Base-by-base conservation (phyloP, 2,888 invertebrate species). In the Archips crataeganus region DNA sequence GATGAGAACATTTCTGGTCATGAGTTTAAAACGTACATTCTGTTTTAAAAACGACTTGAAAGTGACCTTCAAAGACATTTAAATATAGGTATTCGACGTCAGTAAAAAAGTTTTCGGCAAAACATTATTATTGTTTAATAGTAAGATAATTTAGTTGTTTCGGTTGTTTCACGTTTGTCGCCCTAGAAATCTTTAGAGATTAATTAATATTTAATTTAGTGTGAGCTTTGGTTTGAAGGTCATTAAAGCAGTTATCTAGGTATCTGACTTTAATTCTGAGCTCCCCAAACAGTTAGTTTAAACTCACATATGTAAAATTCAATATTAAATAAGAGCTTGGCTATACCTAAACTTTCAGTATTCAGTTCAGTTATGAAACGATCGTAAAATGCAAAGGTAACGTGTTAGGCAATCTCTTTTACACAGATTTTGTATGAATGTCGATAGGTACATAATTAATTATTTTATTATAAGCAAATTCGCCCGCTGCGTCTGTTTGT, bases 1-100 rank as follows among this genome's bases (percentile, higher is more conserved):
- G 64, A 69, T 69, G 49, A 23, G 23, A 65, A 65, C 57, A 63
- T 59, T 69, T 51, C 63, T 32, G 59, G 10, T 36, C 47, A 45
- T 42, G 45, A 61, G 45, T 61, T 62, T 47, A 54, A 61, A 23
- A 71, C 11, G 45, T 51, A 49, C 15, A 71, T 51, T 15, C 36
- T 13, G 45, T 67, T 39, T 64, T 39, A 64, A 13, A 64, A 64
- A 8, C 61, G 51, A 49, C 60, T 65, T 42, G 49, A 51, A 51
- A 59, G 2, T 11, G 23, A 32, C 4, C 10, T 11, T 4, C 2
- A 32, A 57, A 32, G 11, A 32, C 23, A 57, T 32, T 32, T 11
- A 57, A 57, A 32, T 15, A 23, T 49, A 49, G 2, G 8, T 54
- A 0, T 1, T 54, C 54, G 23, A 2, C 54, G 54, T 54, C 23